A percentile compares a stretch with the other conserved stretches of the same genome.
phyloP scores from a whole-genome alignment of 2,113 vertebrate genomes.

The Coreoperca whiteheadi region DNA sequence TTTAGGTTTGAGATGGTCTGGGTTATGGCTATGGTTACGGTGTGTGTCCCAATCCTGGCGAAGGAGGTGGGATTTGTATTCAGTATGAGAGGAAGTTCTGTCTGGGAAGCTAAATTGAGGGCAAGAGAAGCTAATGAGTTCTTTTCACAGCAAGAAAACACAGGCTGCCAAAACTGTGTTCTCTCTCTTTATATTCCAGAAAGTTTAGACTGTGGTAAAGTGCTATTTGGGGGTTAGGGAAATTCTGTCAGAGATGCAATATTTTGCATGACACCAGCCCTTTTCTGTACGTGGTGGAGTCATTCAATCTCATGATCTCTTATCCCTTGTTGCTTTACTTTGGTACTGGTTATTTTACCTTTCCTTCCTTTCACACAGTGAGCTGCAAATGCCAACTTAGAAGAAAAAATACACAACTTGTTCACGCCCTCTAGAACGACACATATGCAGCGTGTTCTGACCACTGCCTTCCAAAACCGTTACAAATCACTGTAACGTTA shows the following conservation, averaged over 20 bases:
- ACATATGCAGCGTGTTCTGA: background rate
- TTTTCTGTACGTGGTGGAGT: background rate
- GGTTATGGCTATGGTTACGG: constrained; percentile 18
- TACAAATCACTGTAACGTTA: background rate
- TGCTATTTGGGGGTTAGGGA: constrained; percentile 21
- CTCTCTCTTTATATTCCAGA: constrained; percentile 12
- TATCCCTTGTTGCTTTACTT: background rate
- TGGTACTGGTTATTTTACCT: background rate
- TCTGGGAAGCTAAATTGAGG: constrained; percentile 55
- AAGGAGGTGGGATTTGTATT: constrained; percentile 61
- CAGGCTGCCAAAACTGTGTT: constrained; percentile 52
- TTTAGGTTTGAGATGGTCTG: constrained; percentile 23
- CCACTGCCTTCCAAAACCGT: background rate
- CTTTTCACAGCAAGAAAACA: constrained; percentile 52
- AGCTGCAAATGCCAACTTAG: background rate
- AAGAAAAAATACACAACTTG: background rate
- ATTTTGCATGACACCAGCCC: background rate
- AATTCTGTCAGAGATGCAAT: constrained; percentile 8
- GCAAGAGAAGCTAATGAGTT: constrained; percentile 67
- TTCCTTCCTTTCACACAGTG: background rate
- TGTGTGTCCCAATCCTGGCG: constrained; percentile 15
- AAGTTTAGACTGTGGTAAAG: constrained; percentile 44
- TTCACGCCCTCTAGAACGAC: background rate
- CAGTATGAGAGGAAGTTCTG: constrained; percentile 40
- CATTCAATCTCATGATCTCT: background rate